Evolutionary conservation across 2,888 invertebrate genomes (phyloP).

Genomic region (Troilus luridus): DNA sequence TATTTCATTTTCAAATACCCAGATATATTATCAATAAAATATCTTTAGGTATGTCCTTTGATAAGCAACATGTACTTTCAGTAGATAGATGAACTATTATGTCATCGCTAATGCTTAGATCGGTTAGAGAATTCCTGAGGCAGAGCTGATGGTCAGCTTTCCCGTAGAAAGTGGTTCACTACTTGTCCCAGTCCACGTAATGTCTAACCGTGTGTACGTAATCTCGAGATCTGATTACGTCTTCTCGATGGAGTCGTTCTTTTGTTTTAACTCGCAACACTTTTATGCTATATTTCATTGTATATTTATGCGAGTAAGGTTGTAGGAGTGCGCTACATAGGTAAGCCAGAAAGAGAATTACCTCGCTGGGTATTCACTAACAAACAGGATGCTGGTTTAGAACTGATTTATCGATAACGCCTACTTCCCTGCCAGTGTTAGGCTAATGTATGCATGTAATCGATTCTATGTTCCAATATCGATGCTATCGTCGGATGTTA

Average conservation of each 20-base stretch:
- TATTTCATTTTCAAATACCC: no score
- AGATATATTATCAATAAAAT: no score
- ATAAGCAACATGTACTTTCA: neutral
- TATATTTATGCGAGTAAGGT: neutral
- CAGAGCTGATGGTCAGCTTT: neutral
- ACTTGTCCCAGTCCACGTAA: neutral
- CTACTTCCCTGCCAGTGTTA: neutral
- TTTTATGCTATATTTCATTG: neutral
- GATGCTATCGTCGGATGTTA: neutral
- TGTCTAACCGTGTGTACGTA: neutral
- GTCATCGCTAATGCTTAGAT: neutral
- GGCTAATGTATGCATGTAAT: constrained; percentile 17
- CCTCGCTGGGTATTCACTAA: neutral
- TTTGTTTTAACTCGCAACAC: neutral
- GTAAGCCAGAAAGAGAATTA: neutral
- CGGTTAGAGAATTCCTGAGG: neutral
- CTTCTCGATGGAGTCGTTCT: neutral
- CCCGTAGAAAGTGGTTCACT: constrained; percentile 4
- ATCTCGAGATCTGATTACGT: neutral
- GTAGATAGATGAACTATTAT: neutral
- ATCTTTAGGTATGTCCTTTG: no score
- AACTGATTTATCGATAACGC: constrained; percentile 12
- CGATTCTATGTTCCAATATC: neutral
- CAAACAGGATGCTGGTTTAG: constrained; percentile 36
- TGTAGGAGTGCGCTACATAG: neutral